Evolutionary conservation across 1,140 invertebrate species (phyloP).

Genomic region (Zaprionus ornatus): DNA sequence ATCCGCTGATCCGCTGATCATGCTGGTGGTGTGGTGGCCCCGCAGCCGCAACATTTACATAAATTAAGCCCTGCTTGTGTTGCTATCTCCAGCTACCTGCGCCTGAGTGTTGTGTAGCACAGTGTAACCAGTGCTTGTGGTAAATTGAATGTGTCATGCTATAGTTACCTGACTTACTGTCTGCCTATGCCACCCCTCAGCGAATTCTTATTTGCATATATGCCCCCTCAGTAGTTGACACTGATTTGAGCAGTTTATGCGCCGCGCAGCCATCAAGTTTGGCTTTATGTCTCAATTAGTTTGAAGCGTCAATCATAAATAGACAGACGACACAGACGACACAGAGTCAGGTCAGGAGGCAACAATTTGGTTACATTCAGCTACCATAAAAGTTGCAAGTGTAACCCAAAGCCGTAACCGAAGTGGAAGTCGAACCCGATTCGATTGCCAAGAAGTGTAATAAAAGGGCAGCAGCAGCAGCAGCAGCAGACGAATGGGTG

Average conservation of each 20-base stretch:
- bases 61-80: constrained; percentile 65
- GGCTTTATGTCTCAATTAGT: constrained; percentile 77
- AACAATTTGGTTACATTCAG: constrained; percentile 66
- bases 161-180: neutral
- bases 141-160: neutral
- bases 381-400: constrained; percentile 47
- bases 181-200: constrained; percentile 24
- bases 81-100: constrained; percentile 28
- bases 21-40: constrained; percentile 60
- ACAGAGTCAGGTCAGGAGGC: neutral
- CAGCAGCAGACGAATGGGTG: constrained; percentile 17
- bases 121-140: neutral
- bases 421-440: constrained; percentile 12
- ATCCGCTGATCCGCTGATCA: constrained; percentile 43
- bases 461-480: constrained; percentile 31
- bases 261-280: constrained; percentile 63
- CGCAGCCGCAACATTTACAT: constrained; percentile 59
- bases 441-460: constrained; percentile 20
- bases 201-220: constrained; percentile 43
- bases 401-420: constrained; percentile 29
- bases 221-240: constrained; percentile 35
- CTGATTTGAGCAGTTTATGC: constrained; percentile 64
- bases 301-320: constrained; percentile 61
- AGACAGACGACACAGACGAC: constrained; percentile 14
- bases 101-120: neutral